Evolutionary conservation across 2,888 invertebrate species (phyloP).

Genomic region (Incurvaria masculella): DNA sequence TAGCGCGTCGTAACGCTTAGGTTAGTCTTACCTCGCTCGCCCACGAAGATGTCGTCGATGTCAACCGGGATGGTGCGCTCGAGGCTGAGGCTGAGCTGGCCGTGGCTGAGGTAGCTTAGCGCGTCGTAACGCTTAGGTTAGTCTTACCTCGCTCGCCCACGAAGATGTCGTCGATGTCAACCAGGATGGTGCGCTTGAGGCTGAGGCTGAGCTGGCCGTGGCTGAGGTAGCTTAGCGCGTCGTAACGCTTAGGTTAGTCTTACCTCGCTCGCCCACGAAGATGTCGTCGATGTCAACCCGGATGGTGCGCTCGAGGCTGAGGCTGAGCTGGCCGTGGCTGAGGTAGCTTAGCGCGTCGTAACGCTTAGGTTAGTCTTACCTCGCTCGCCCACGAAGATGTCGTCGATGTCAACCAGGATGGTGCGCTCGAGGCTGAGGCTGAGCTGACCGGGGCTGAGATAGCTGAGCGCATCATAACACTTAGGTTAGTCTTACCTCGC

Average conservation of each 20-base stretch:
- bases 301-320: slow-evolving; percentile 84
- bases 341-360: slow-evolving; percentile 90
- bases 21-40: too few relatives aligned
- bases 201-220: slow-evolving; percentile 90
- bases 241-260: slow-evolving; percentile 45
- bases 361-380: slow-evolving; percentile 56
- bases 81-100: too few relatives aligned
- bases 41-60: too few relatives aligned
- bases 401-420: slow-evolving; percentile 94
- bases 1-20: slow-evolving; percentile 86
- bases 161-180: slow-evolving; percentile 98
- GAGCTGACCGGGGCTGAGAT: slow-evolving; percentile 90
- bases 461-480: slow-evolving; percentile 93
- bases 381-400: slow-evolving; percentile 94
- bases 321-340: slow-evolving; percentile 88
- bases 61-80: too few relatives aligned
- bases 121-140: too few relatives aligned
- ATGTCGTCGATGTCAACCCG: slow-evolving; percentile 97
- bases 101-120: too few relatives aligned
- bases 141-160: slow-evolving; percentile 82
- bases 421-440: slow-evolving; percentile 85
- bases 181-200: slow-evolving; percentile 84
- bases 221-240: slow-evolving; percentile 89
- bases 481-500: too few relatives aligned
- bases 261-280: slow-evolving; percentile 90